Evolutionary conservation across 2,888 invertebrate genomes (phyloP), one percentile per base, ranked within the genome.

Genomic region (Resseliella maxima): DNA sequence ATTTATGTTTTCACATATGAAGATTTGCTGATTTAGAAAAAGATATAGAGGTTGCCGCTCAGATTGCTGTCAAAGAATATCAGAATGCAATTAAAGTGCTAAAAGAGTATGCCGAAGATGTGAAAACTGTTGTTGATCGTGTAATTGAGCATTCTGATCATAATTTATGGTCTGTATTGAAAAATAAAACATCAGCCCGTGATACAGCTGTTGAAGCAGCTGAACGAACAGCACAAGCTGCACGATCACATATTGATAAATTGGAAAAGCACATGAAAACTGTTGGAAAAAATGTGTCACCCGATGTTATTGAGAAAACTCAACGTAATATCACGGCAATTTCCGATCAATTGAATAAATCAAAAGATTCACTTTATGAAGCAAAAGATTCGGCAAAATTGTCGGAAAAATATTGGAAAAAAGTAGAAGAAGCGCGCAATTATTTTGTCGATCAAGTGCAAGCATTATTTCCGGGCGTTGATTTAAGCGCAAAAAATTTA

Each of bases 331-430:
- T 94, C 87, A 92, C 91, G 89, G 90, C 92, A 85, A 89, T 94
- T 24, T 89, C 92, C 12, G 92, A 92, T 0, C 94, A 95, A 88
- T 92, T 96, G 0, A 90, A 91, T 38, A 90, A 89, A 0, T 94
- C 94, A 0, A 94, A 94, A 88, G 91, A 92, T 6, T 92, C 92
- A 10, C 94, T 94, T 86, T 93, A 93, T 35, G 89, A 90, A 0
- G 94, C 94, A 87, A 89, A 92, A 83, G 92, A 93, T 38, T 91
- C 92, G 85, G 92, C 94, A 0, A 93, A 92, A 85, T 92, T 97
- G 0, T 93, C 95, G 27, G 95, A 96, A 88, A 95, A 94, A 89
- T 98, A 96, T 89, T 96, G 97, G 95, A 86, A 86, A 10, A 87
- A 86, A 59, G 89, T 91, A 1, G 92, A 93, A 88, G 90, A 91